These are phyloP conservation scores for Zaprionus bogoriensis DNA, from an alignment of 2,888 invertebrate species.

Conservation along the genomic window DNA sequence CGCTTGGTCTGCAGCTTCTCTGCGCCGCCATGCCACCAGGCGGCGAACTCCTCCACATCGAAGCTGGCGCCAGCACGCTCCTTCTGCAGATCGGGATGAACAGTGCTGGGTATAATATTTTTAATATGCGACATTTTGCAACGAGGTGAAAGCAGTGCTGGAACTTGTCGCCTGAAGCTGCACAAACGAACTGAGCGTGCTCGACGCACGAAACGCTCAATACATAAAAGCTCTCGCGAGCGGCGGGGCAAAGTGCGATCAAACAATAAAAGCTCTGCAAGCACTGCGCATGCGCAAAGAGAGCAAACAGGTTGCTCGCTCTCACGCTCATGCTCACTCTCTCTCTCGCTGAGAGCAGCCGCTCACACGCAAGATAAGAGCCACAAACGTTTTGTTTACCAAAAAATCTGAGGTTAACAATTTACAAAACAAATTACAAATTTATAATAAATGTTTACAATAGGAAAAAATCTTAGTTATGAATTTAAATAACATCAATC, in stretches of 20 bases:
- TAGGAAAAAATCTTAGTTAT: no score
- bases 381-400: no score
- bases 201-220: background rate
- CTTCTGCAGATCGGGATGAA: conserved; percentile 75
- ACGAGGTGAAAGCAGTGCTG: conserved; percentile 9
- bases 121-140: conserved; percentile 60
- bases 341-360: background rate
- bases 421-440: no score
- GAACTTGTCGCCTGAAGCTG: conserved; percentile 30
- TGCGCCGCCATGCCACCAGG: conserved; percentile 89
- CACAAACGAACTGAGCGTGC: conserved; percentile 33
- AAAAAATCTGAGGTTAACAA: no score
- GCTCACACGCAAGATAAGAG: no score
- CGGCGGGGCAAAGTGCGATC: conserved; percentile 57
- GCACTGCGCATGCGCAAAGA: background rate
- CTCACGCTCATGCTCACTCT: background rate
- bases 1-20: conserved; percentile 83
- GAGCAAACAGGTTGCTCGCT: background rate
- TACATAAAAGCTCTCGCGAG: conserved; percentile 33
- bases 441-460: no score
- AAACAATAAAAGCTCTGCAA: conserved; percentile 5
- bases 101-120: conserved; percentile 59
- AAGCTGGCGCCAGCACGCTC: conserved; percentile 84
- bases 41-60: conserved; percentile 88
- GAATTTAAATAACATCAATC: no score